Base-by-base conservation (phyloP, 2,797 vertebrate genomes). In the Pteronotus mesoamericanus region DNA sequence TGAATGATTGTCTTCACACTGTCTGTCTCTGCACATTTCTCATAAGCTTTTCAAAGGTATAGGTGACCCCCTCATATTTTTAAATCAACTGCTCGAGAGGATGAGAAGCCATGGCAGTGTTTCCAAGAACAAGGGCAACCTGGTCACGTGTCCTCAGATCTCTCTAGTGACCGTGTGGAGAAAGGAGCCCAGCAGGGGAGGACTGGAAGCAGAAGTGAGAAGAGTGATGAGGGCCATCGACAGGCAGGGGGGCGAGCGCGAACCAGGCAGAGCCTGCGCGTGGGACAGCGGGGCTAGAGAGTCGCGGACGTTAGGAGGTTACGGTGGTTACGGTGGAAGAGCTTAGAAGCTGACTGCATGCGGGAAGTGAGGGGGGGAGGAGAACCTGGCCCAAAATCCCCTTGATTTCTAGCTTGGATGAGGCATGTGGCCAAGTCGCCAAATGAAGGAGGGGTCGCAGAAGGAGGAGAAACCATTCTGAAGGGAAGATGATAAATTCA, bases 191-290 rank as follows among this genome's bases (percentile, higher is more conserved):
- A 71, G 14, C 2, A 21, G 44, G 37, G 44, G 24, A 7, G 26
- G 24, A 32, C 2, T 5, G 24, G 72, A 32, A 9, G 21, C 7
- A 5, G 3, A 0, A 51, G 55, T 12, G 32, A 83, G 72, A 21
- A 68, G 72, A 15, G 9, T 2, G 29, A 55, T 5, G 1, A 34
- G 12, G 39, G 46, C 3, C 32, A 1, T 5, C 0, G 14, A 21
- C 10, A 24, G 10, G n/a, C 5, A 2, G 6, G 24, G 55, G 18
- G 53, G 42, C 0, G 1, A 29, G n/a, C 24, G 0, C 21, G 0
- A 46, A 46, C 37, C 61, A 34, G 37, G 26, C 39, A n/a, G 16
- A 51, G 22, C 29, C 61, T 34, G 5, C 3, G 42, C 39, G 29
- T 22, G 32, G 10, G 22, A 24, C 37, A 42, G 26, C 26, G 11